Percentiles rank a stretch among this genome's conserved stretches.
These are phyloP conservation scores for Hofmannophila pseudospretella DNA, from an alignment of 2,888 invertebrate genomes.

Conservation along the genomic window DNA sequence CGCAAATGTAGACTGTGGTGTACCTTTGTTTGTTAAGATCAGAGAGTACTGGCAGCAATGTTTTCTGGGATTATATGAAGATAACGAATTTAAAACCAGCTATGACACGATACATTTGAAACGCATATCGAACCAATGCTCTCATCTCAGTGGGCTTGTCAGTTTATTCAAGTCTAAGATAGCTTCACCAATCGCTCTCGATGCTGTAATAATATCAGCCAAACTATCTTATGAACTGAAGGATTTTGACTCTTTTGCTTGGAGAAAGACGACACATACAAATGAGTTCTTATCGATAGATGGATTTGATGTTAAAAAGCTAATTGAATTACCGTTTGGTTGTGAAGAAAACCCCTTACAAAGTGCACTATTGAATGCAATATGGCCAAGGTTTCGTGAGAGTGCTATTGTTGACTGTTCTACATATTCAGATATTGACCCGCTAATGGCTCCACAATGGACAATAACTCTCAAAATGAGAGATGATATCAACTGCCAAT, in stretches of 20 bases:
- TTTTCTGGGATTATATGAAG: constrained; percentile 88
- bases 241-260: constrained; percentile 78
- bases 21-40: constrained; percentile 93
- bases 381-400: constrained; percentile 92
- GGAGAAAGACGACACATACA: constrained; percentile 75
- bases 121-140: constrained; percentile 87
- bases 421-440: constrained; percentile 92
- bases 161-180: constrained; percentile 94
- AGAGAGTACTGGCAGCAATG: constrained; percentile 88
- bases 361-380: constrained; percentile 86
- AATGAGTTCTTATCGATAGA: constrained; percentile 71
- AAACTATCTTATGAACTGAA: constrained; percentile 85
- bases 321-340: constrained; percentile 87
- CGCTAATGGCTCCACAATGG: constrained; percentile 88
- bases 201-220: constrained; percentile 83
- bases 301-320: constrained; percentile 66
- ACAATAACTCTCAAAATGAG: constrained; percentile 81
- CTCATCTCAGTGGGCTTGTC: constrained; percentile 88
- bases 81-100: constrained; percentile 85
- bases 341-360: constrained; percentile 89
- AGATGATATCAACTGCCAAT: constrained; percentile 84
- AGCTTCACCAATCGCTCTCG: constrained; percentile 79
- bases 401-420: constrained; percentile 92
- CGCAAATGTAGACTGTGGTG: constrained; percentile 86
- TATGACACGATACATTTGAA: constrained; percentile 94